These are phyloP conservation scores for Tricholaema leucomelas DNA, from an alignment of 2,113 vertebrate species.

Conservation along the genomic window DNA sequence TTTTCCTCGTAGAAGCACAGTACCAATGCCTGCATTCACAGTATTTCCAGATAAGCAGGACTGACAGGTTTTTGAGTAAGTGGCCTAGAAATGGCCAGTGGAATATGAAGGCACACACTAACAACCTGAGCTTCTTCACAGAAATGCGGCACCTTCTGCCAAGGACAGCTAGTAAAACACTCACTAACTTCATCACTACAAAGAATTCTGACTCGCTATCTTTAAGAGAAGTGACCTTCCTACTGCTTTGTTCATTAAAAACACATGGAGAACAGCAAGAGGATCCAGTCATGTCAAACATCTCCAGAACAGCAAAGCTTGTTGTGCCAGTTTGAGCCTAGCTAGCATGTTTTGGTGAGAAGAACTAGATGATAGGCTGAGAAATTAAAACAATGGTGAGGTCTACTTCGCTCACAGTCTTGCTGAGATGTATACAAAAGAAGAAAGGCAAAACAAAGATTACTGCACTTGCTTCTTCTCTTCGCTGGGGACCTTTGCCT, in stretches of 20 bases:
- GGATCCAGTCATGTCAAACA: not conserved
- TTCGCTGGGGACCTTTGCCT: too few species aligned
- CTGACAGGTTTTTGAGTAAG: not conserved
- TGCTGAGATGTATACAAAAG: too few species aligned
- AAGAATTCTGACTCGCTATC: not conserved
- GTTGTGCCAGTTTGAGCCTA: too few species aligned
- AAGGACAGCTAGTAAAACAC: not conserved
- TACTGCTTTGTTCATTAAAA: not conserved
- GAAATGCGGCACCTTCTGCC: not conserved
- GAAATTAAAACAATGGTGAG: too few species aligned
- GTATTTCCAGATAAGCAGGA: not conserved
- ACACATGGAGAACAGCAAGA: not conserved
- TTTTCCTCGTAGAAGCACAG: not conserved
- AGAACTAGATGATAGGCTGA: too few species aligned
- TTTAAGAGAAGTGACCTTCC: not conserved
- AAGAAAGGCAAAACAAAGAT: too few species aligned
- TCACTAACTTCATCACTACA: not conserved
- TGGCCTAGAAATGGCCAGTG: not conserved
- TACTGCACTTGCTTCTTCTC: too few species aligned
- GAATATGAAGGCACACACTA: not conserved
- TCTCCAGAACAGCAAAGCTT: not conserved
- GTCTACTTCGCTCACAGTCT: too few species aligned
- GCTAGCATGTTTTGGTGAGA: too few species aligned
- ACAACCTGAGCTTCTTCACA: not conserved
- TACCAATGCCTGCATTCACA: not conserved